Conservation (phyloP, 2,797 vertebrate genomes). For the Coregonus sp. region DNA sequence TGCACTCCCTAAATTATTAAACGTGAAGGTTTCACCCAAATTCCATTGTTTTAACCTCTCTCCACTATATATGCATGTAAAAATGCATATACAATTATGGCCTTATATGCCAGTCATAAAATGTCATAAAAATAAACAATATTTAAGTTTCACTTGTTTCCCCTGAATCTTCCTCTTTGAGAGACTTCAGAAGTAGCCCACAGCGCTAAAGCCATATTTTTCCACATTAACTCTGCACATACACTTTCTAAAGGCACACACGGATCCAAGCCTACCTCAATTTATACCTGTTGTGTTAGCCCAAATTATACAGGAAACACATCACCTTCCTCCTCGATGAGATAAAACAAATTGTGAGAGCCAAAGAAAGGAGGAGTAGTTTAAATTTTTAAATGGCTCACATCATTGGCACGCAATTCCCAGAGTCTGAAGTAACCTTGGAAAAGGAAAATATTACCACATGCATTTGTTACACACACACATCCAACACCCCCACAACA, state of each 20-base stretch:
- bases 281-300: conserved; percentile 52
- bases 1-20: not conserved
- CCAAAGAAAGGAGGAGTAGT: conserved; percentile 30
- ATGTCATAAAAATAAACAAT: not conserved
- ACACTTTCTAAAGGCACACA: conserved; percentile 32
- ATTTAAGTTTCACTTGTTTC: not conserved
- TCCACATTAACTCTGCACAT: conserved; percentile 44
- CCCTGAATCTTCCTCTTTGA: not conserved
- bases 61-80: not conserved
- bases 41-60: not conserved
- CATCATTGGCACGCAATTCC: conserved; percentile 29
- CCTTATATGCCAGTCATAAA: not conserved
- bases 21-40: not conserved
- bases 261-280: conserved; percentile 25
- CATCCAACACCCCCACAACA: conserved; percentile 20
- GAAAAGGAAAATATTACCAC: conserved; percentile 58
- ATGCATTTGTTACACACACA: not conserved
- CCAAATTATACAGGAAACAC: conserved; percentile 54
- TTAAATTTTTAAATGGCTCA: conserved; percentile 45
- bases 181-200: not conserved
- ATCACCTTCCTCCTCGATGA: conserved; percentile 41
- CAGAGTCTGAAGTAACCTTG: conserved; percentile 34
- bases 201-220: conserved; percentile 40
- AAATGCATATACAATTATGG: not conserved
- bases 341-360: conserved; percentile 35